These are phyloP conservation scores for Phrynosoma blainvillii DNA, from an alignment of 2,113 vertebrate species.

Conservation along the genomic window DNA sequence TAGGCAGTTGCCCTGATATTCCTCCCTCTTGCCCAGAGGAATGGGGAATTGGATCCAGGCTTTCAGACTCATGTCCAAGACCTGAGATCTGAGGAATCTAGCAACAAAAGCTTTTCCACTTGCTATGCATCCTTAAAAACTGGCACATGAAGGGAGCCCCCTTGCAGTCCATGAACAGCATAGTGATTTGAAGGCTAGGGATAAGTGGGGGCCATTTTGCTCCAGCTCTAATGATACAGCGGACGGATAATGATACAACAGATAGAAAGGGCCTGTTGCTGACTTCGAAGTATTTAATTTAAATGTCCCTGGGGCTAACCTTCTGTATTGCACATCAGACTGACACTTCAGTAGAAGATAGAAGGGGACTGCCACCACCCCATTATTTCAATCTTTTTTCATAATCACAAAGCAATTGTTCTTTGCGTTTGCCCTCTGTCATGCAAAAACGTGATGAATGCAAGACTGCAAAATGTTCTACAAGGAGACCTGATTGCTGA, in stretches of 20 bases:
- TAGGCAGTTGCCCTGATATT: too few relatives aligned
- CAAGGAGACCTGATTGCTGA: neutral
- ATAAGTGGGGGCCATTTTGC: neutral
- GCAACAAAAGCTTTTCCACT: neutral
- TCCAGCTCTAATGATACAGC: neutral
- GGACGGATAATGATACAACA: neutral
- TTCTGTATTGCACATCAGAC: neutral
- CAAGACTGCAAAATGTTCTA: neutral
- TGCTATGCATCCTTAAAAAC: neutral
- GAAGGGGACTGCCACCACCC: neutral
- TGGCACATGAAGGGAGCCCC: neutral
- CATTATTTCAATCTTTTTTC: constrained; percentile 19
- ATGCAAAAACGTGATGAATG: neutral
- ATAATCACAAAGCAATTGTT: constrained; percentile 28
- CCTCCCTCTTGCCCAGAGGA: too few relatives aligned
- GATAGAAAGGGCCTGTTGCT: neutral
- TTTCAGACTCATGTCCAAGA: too few relatives aligned
- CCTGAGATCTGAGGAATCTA: too few relatives aligned
- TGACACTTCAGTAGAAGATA: neutral
- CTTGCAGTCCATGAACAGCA: neutral
- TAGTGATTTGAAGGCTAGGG: too few relatives aligned
- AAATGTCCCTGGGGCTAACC: neutral
- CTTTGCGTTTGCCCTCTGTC: constrained; percentile 30
- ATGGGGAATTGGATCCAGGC: too few relatives aligned
- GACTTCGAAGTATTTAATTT: neutral